phyloP scores from a whole-genome alignment of 1,140 invertebrate genomes.

The Zaprionus capensis region DNA sequence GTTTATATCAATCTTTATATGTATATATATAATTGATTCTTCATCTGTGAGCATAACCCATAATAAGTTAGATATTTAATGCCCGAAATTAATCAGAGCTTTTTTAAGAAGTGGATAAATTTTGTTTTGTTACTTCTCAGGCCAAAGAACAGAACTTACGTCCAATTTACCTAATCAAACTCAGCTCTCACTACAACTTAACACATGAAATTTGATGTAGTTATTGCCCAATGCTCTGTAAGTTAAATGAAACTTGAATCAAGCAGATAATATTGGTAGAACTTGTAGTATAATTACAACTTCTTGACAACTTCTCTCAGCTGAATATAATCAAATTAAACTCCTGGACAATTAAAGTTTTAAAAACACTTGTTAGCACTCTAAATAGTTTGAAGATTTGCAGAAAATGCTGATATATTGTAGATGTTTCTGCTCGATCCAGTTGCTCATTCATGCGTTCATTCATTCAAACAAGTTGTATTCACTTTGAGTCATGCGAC shows the following conservation, averaged over 20 bases:
- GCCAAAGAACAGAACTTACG: no score
- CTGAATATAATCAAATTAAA: background rate
- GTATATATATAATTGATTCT: no score
- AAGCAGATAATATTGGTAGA: background rate
- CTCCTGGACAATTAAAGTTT: no score
- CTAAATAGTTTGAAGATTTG: background rate
- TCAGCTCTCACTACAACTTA: background rate
- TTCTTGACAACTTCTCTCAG: background rate
- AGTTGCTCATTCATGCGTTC: background rate
- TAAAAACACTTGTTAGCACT: no score
- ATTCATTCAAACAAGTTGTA: background rate
- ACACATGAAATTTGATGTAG: background rate
- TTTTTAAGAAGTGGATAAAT: no score
- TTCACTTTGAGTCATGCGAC: constrained; percentile 2
- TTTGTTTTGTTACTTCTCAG: no score
- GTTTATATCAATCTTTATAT: no score
- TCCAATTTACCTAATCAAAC: background rate
- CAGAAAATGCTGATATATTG: background rate
- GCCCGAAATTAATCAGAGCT: no score
- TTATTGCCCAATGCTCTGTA: background rate
- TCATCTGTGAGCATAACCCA: no score
- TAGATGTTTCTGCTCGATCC: background rate
- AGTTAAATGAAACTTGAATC: background rate
- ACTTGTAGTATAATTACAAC: no score
- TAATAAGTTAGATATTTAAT: no score